Base-by-base conservation (phyloP, 2,113 vertebrate genomes). In the Sterrhoptilus dennistouni region DNA sequence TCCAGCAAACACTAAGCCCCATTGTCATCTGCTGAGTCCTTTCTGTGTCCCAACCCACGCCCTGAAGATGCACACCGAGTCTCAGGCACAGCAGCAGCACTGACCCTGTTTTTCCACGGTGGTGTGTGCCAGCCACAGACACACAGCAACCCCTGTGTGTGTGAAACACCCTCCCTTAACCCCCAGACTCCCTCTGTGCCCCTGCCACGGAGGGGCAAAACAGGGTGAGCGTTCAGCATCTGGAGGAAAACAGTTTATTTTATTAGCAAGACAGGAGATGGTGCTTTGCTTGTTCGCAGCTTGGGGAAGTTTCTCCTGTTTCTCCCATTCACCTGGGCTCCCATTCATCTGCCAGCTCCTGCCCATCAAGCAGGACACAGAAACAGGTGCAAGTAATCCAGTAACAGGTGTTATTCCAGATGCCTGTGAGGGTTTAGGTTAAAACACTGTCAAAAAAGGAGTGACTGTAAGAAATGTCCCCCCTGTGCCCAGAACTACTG, bases 1-100 rank as follows among this genome's bases (percentile, higher is more conserved):
- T 7, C 54, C 18, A 1, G 91, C 83, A 81, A 91, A 94, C 93
- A 95, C 52, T 82, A 63, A 87, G 57, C n/a, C 74, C 70, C 81
- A 83, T 54, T 96, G 91, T 94, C 94, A 95, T 79, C 56, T 71
- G 65, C 72, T 53, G 84, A 91, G 84, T 85, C 87, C 71, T 71
- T 45, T 69, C 89, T 63, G 49, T 57, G 50, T 74, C 36, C 53
- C 71, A 80, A 50, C 87, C 82, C 74, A 77, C 23, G 2, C 70
- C 85, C 82, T 9, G 38, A 95, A 95, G 91, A 78, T 56, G 82
- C 75, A 12, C 89, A 87, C 74, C 17, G 21, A 83, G 57, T 53
- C 36, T 64, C 1, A 8, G 83, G 84, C 64, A n/a, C 35, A 45
- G 68, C 38, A 50, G 69, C 52, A 78, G 69, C 52, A 2, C 65